These are phyloP conservation scores for Leucoraja ocellata DNA, from an alignment of 2,797 vertebrate genomes.

Conservation along the genomic window DNA sequence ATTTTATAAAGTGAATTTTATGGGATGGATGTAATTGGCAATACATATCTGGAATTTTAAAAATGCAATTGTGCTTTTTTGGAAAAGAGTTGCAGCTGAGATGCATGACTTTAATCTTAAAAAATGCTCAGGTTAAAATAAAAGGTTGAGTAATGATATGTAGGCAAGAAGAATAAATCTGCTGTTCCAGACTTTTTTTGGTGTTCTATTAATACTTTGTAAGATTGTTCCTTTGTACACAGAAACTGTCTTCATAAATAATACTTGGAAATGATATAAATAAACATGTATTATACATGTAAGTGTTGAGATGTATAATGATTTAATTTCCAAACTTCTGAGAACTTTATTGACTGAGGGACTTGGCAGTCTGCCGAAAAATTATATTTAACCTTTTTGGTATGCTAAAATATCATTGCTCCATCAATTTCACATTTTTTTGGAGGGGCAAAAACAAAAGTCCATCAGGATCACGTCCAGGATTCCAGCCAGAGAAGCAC, in stretches of 20 bases:
- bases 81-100: background rate
- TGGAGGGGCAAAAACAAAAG: too few relatives aligned
- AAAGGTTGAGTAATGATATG: background rate
- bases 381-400: too few relatives aligned
- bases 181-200: background rate
- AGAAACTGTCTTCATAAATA: background rate
- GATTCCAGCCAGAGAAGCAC: too few relatives aligned
- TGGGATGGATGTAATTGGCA: background rate
- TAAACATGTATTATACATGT: background rate
- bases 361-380: too few relatives aligned
- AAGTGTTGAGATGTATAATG: background rate
- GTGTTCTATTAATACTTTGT: background rate
- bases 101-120: background rate
- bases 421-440: too few relatives aligned
- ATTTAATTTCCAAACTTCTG: background rate
- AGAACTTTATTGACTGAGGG: background rate
- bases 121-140: background rate
- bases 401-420: too few relatives aligned
- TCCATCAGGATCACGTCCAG: too few relatives aligned
- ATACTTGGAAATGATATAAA: background rate
- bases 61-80: background rate
- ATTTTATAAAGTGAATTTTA: conserved; percentile 46
- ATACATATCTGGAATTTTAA: background rate
- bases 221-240: background rate
- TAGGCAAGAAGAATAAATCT: background rate